These are phyloP conservation scores for Heliothis subflexa DNA, from an alignment of 1,140 invertebrate species.

Conservation along the genomic window DNA sequence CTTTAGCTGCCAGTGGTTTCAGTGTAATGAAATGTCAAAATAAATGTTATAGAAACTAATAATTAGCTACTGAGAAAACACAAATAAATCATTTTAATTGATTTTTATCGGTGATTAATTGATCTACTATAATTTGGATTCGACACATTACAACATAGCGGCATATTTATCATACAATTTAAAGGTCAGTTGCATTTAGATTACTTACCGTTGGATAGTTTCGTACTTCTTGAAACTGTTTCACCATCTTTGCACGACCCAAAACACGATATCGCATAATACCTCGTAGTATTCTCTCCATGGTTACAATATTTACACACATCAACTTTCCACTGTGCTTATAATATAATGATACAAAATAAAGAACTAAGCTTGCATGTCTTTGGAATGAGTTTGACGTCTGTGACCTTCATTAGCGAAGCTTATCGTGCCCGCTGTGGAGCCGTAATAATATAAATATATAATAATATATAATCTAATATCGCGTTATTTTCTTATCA, in stretches of 20 bases:
- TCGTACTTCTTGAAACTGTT: constrained; percentile 95
- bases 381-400: constrained; percentile 72
- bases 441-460: too few species aligned
- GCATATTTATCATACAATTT: constrained; percentile 20
- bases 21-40: constrained; percentile 23
- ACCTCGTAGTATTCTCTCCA: constrained; percentile 95
- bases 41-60: neutral
- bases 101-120: too few species aligned
- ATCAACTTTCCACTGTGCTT: constrained; percentile 31
- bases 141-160: neutral
- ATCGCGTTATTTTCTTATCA: constrained; percentile 13
- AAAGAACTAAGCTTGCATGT: constrained; percentile 52
- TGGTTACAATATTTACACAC: constrained; percentile 74
- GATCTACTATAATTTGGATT: too few species aligned
- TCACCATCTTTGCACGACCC: constrained; percentile 93
- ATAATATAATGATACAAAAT: constrained; percentile 36
- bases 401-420: constrained; percentile 77
- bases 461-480: neutral
- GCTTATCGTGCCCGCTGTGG: constrained; percentile 72
- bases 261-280: constrained; percentile 95
- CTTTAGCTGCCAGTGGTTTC: too few species aligned
- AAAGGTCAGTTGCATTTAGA: constrained; percentile 54
- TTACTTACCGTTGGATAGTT: constrained; percentile 94
- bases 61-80: neutral
- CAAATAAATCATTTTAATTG: neutral